Base-by-base conservation (phyloP, 2,113 vertebrate genomes). In the Mohoua ochrocephala region DNA sequence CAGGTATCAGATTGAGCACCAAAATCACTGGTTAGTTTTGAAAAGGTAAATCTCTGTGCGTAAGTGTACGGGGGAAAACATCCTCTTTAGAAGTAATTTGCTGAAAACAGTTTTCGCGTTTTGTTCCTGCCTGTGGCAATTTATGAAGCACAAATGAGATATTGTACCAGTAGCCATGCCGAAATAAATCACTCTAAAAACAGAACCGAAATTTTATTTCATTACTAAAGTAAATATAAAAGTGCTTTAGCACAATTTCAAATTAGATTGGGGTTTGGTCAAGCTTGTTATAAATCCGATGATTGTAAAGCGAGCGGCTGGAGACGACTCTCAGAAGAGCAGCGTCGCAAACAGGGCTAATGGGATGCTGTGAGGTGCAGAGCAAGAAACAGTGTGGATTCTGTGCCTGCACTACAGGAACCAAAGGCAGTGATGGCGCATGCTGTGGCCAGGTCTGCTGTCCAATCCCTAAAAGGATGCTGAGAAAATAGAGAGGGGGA, bases 221-320 rank as follows among this genome's bases (percentile, higher is more conserved):
- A 91, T 96, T 95, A 95, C 93, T 95, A 96, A 95, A 97, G 95
- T 96, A 96, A 97, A 97, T 95, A 95, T 84, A 77, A 92, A 93
- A 97, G 89, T 93, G 77, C 86, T 97, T 93, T 89, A 95, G 83
- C 91, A 91, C 92, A 81, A 76, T 93, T 97, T 94, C 94, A 95
- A 95, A 97, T 96, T 95, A 95, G 95, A 95, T 97, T 95, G 86
- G 86, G 94, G 89, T 81, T 97, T 96, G 96, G 96, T 96, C 96
- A 96, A 91, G 91, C 95, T 92, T 95, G 95, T 91, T 96, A 86
- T 95, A 93, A 96, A 97, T 92, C 95, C 19, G 26, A 84, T 96
- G 94, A 93, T 35, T 91, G 84, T 28, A 78, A 89, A 95, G 83
- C 71, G 81, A 91, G 81, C 41, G 60, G 86, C 93, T 95, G 21